phyloP scores from a whole-genome alignment of 1,140 invertebrate genomes.

The Papilio glaucus region DNA sequence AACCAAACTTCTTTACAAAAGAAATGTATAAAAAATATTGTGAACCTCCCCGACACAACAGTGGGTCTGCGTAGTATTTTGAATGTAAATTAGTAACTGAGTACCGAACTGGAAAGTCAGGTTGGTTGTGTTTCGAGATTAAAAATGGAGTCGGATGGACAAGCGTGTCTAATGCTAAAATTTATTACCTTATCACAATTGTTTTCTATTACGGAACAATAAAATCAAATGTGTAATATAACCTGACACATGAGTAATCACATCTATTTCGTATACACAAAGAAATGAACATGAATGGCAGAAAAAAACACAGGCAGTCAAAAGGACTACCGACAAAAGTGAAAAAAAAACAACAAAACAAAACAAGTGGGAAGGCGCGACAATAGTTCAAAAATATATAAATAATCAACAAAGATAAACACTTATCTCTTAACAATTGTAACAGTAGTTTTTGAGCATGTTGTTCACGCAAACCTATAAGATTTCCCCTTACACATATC shows the following conservation, averaged over 20 bases:
- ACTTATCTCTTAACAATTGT: too few relatives aligned
- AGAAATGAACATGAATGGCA: constrained; percentile 26
- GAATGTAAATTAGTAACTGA: constrained; percentile 65
- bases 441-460: too few relatives aligned
- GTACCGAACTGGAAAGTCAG: constrained; percentile 48
- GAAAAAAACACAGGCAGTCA: constrained; percentile 43
- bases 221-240: constrained; percentile 39
- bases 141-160: constrained; percentile 57
- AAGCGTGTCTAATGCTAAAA: constrained; percentile 61
- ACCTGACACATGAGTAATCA: constrained; percentile 46
- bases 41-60: constrained; percentile 50
- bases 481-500: too few relatives aligned
- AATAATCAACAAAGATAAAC: too few relatives aligned
- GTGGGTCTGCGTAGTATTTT: constrained; percentile 55
- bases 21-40: constrained; percentile 54
- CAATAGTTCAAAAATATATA: too few relatives aligned
- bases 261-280: constrained; percentile 49
- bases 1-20: constrained; percentile 53
- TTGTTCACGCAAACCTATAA: too few relatives aligned
- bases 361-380: too few relatives aligned
- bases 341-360: too few relatives aligned
- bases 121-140: constrained; percentile 46
- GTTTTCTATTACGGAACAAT: constrained; percentile 64
- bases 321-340: too few relatives aligned
- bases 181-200: constrained; percentile 67